These are phyloP conservation scores for Drosophila yakuba DNA, from an alignment of 1,140 invertebrate genomes.

Conservation along the genomic window DNA sequence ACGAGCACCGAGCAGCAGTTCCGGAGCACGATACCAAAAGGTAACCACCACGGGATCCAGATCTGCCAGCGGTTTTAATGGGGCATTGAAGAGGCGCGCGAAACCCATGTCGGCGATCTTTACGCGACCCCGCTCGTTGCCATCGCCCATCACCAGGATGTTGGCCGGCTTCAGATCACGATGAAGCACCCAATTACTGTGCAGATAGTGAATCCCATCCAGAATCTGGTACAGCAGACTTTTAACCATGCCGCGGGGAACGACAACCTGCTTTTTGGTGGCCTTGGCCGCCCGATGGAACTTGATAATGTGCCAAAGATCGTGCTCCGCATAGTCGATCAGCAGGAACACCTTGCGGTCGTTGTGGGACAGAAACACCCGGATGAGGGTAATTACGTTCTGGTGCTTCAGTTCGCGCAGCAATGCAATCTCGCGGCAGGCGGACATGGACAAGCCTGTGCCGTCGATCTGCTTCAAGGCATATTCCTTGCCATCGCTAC, in stretches of 20 bases:
- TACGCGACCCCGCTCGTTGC: conserved; percentile 97
- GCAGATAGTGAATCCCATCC: conserved; percentile 99
- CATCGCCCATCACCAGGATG: conserved; percentile 99
- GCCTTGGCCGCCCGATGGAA: conserved; percentile 99
- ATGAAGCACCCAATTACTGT: conserved; percentile 99
- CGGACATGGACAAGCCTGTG: conserved; percentile 99
- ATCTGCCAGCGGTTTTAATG: conserved; percentile 98
- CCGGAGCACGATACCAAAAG: conserved; percentile 99
- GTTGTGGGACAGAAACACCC: conserved; percentile 98
- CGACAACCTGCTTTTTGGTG: conserved; percentile 98
- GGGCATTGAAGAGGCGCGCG: conserved; percentile 99
- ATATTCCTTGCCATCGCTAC: conserved; percentile 94
- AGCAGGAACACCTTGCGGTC: conserved; percentile 99
- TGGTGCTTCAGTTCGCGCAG: conserved; percentile 99
- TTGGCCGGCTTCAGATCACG: conserved; percentile 99
- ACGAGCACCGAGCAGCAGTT: conserved; percentile 97
- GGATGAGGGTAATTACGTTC: conserved; percentile 98
- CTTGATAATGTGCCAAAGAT: conserved; percentile 99
- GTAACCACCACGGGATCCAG: conserved; percentile 99
- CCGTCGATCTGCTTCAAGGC: conserved; percentile 99
- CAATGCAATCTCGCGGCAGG: conserved; percentile 99
- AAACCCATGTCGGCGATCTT: conserved; percentile 99
- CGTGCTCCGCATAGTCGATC: conserved; percentile 99
- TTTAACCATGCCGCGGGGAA: conserved; percentile 99
- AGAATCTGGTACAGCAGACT: conserved; percentile 99